Percentiles rank a stretch among this genome's conserved stretches.
Conservation (phyloP, 1,140 invertebrate species). For the Triops longicaudatus region DNA sequence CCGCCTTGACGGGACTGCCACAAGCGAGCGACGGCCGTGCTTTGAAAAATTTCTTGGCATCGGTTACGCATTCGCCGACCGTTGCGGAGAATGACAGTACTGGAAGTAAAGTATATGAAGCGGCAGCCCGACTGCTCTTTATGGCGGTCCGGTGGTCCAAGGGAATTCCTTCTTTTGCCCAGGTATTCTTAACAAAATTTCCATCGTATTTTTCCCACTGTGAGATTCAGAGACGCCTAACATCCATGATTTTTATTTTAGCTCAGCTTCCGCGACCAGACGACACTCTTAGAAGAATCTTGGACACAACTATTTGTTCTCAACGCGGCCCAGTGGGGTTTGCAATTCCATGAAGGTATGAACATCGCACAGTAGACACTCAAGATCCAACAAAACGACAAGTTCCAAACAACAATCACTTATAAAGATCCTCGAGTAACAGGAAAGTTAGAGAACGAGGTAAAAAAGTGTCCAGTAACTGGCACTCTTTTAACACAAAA, state of each 20-base stretch:
- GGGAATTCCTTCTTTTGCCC: conserved; percentile 61
- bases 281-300: conserved; percentile 59
- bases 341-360: conserved; percentile 60
- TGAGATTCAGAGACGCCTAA: not conserved
- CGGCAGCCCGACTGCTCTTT: conserved; percentile 66
- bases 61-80: conserved; percentile 22
- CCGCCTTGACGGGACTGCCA: not conserved
- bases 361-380: conserved; percentile 17
- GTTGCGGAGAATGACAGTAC: conserved; percentile 27
- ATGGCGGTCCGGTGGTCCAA: conserved; percentile 66
- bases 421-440: conserved; percentile 16
- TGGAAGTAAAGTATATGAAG: conserved; percentile 58
- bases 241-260: conserved; percentile 34
- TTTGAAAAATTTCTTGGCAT: not conserved
- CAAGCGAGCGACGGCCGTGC: not conserved
- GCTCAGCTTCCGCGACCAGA: conserved; percentile 61
- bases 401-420: conserved; percentile 19
- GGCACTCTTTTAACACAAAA: too few species aligned
- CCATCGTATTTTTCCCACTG: not conserved
- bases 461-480: too few species aligned
- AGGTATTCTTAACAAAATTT: conserved; percentile 41
- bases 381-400: not conserved
- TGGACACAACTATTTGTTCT: conserved; percentile 80
- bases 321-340: conserved; percentile 67
- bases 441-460: not conserved